These are phyloP conservation scores for Pavo muticus DNA, from an alignment of 2,113 vertebrate species.

Conservation along the genomic window DNA sequence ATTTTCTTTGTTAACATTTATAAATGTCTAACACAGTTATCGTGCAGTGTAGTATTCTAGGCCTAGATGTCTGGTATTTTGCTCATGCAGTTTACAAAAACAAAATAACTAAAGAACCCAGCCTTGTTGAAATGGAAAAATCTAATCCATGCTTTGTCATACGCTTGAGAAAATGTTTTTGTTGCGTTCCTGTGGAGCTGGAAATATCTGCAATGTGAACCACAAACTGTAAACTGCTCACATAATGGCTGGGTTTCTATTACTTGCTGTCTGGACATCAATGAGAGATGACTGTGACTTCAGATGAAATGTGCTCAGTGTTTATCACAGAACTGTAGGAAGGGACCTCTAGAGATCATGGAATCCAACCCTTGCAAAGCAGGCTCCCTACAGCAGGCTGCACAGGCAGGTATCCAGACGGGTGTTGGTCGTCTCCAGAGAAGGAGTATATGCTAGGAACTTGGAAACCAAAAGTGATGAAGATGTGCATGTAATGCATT, in stretches of 20 bases:
- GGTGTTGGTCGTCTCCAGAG: no score
- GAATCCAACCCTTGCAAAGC: no score
- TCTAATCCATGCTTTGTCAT: neutral
- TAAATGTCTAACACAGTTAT: neutral
- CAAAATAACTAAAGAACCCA: neutral
- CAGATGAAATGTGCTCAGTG: neutral
- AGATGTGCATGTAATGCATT: neutral
- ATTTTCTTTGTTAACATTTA: neutral
- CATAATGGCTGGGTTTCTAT: neutral
- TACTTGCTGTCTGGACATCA: neutral
- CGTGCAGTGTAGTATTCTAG: neutral
- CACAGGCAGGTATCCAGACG: no score
- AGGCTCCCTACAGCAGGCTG: no score
- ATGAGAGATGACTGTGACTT: neutral
- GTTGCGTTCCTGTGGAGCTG: neutral
- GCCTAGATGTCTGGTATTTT: neutral
- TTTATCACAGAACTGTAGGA: no score
- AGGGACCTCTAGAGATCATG: no score
- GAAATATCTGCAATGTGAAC: neutral
- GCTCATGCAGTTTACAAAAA: neutral
- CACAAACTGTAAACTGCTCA: neutral
- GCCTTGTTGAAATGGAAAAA: neutral
- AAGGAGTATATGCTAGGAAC: neutral
- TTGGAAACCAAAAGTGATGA: neutral
- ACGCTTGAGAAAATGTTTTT: neutral